Base-by-base conservation (phyloP, 2,113 vertebrate species). In the Tupaia chinensis region DNA sequence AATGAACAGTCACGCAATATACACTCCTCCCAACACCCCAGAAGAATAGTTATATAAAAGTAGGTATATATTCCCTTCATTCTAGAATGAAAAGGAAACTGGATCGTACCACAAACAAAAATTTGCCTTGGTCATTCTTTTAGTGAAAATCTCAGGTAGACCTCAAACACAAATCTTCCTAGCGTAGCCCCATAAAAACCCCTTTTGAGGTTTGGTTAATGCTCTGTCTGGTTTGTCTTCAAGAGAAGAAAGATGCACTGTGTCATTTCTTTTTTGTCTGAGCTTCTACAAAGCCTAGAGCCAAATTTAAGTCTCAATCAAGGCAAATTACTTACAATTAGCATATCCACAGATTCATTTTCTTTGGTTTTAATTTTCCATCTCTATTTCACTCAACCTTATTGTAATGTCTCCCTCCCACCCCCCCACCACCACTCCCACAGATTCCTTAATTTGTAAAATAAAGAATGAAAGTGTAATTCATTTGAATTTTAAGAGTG, bases 391-490 rank as follows among this genome's bases (percentile, higher is more conserved):
- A 87, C 44, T 93, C 72, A 54, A 65, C 34, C 20, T 94, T 44
- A 86, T 72, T 73, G 7, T 89, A 91, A 10, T 83, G 32, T 53
- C 25, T 92, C 44, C 44, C 44, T 44, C 44, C 44, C 44, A 44
- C 44, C 44, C 44, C 44, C 44, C 44, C 44, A 44, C 44, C 44
- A 44, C 44, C 44, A 44, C 44, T 44, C 44, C 44, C 44, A 44
- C 44, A 85, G 20, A n/a, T 85, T 87, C 56, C 23, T 95, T 95
- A 94, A 82, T 94, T 91, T 93, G 93, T 70, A 79, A 89, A 96
- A 92, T 78, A 87, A 95, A 89, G 4, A 87, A 78, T 72, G 44
- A 88, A 96, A n/a, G 58, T 72, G 20, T 61, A 89, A 87, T 93
- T 87, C n/a, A 82, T 82, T n/a, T 91, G 68, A 92, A 95, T 63